phyloP scores from a whole-genome alignment of 2,113 vertebrate species.

The Elaphurus davidianus region DNA sequence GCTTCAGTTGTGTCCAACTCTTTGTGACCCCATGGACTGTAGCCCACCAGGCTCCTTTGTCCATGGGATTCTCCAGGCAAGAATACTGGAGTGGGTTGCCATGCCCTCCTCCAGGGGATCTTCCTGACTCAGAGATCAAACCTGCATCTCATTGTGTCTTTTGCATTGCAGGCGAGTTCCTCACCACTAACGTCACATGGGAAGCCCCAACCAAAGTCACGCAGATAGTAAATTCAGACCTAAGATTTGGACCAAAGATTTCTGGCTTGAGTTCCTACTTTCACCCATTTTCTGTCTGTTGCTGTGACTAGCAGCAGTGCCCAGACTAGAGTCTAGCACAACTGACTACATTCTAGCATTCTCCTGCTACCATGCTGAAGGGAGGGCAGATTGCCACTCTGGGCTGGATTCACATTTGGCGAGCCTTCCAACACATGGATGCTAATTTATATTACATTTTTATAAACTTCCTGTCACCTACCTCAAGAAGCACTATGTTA shows the following conservation, averaged over 20 bases:
- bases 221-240: neutral
- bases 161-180: neutral
- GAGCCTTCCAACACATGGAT: no score
- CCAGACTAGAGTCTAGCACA: neutral
- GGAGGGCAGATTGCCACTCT: neutral
- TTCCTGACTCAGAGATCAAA: neutral
- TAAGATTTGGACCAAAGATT: neutral
- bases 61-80: neutral
- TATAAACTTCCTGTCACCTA: neutral
- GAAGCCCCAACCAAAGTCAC: neutral
- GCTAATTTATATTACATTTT: neutral
- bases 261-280: neutral
- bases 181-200: neutral
- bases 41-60: neutral
- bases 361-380: neutral
- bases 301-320: neutral
- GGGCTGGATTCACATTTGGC: neutral
- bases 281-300: neutral
- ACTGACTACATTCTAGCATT: neutral
- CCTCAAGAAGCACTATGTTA: neutral
- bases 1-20: neutral
- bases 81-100: neutral
- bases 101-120: neutral
- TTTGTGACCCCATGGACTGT: neutral
- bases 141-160: neutral